phyloP scores from a whole-genome alignment of 2,113 vertebrate species.

The Meles meles region DNA sequence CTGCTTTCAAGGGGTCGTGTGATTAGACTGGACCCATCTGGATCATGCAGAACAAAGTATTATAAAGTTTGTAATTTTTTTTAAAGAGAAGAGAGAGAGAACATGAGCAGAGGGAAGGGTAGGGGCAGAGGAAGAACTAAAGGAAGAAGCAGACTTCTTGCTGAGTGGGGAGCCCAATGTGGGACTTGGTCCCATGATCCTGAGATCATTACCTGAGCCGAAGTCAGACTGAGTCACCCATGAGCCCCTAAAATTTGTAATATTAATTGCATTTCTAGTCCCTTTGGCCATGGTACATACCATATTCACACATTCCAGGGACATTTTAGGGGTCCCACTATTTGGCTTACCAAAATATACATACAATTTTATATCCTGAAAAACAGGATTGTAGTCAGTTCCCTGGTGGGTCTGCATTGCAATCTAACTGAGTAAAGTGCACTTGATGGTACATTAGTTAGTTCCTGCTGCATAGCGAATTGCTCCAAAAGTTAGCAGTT shows the following conservation, averaged over 20 bases:
- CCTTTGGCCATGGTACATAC: not conserved
- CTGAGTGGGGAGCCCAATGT: not conserved
- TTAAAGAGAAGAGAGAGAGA: not conserved
- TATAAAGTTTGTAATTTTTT: constrained; percentile 10
- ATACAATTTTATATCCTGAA: not conserved
- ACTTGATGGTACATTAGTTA: not conserved
- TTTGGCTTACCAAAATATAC: not conserved
- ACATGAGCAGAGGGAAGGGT: not conserved
- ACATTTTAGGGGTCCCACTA: not conserved
- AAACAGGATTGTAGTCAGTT: not conserved
- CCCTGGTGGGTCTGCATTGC: not conserved
- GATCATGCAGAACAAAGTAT: not conserved
- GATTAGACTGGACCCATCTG: not conserved
- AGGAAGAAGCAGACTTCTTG: not conserved
- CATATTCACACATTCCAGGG: not conserved
- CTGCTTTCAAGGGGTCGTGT: not conserved
- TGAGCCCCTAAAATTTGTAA: not conserved
- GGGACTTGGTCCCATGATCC: not conserved
- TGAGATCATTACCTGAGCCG: not conserved
- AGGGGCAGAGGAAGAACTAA: not conserved
- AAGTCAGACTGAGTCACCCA: not conserved
- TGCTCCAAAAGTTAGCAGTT: not conserved
- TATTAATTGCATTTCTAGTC: not conserved
- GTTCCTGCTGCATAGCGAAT: not conserved
- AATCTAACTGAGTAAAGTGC: not conserved